Base-by-base conservation (phyloP, 2,797 vertebrate genomes). In the Knipowitschia caucasica region DNA sequence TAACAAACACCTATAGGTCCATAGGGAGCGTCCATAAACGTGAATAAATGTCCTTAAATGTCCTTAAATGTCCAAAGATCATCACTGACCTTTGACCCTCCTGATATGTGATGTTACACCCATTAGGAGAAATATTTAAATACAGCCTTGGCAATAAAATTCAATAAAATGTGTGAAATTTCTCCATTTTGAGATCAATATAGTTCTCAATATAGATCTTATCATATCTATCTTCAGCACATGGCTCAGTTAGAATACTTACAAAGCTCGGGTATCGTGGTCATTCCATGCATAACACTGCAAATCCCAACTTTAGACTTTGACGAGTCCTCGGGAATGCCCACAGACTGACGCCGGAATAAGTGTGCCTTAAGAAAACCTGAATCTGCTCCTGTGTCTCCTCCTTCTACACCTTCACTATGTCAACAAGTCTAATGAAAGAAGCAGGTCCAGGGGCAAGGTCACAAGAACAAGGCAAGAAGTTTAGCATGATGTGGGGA, bases 351-450 rank as follows among this genome's bases (percentile, higher is more conserved):
- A 10, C 5, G 18, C 57, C 34, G 11, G 27, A 39, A 25, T 18
- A 35, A 52, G 44, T 39, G 17, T 14, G 35, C 20, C 35, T 56
- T 2, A 12, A 21, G 7, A 40, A 29, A 36, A 12, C 25, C 18
- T 20, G 29, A 4, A 43, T 56, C 58, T 29, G 17, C n/a, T n/a
- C 30, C 25, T 38, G 24, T 30, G 54, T 26, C 23, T 67, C 57
- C 70, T 61, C 73, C 75, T 53, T 26, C 59, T 66, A 47, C 44
- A 46, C 24, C 46, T 8, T 2, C 4, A 8, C 45, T 58, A 75
- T 69, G 80, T 88, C 86, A 86, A 75, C 86, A 87, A 73, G 2
- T 88, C 78, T 87, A 84, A 88, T 88, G 78, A 88, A 86, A 70
- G 4, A 4, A 25, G 36, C 55, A 81, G 71, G 80, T 83, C 68